Evolutionary conservation across 1,140 invertebrate species (phyloP).

Genomic region (Cherax destructor): DNA sequence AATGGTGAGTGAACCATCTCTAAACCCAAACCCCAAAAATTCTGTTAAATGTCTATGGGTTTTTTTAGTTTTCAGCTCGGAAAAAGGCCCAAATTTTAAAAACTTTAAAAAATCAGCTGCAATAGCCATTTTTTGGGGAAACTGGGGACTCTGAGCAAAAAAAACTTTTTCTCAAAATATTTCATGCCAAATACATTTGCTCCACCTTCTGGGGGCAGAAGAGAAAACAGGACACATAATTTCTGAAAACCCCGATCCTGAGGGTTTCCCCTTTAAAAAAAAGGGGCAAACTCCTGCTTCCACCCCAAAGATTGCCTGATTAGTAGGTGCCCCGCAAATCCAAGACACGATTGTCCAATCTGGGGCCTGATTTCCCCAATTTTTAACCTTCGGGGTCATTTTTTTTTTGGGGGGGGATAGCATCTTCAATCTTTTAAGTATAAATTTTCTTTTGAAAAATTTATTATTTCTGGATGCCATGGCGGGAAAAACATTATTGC

Average conservation of each 20-base stretch:
- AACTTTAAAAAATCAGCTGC: conserved; percentile 96
- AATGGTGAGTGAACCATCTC: conserved; percentile 99
- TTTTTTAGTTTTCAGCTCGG: conserved; percentile 99
- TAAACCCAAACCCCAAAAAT: conserved; percentile 98
- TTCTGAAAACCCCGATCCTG: conserved; percentile 90
- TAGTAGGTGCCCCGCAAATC: conserved; percentile 96
- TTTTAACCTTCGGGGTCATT: conserved; percentile 83
- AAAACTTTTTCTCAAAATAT: conserved; percentile 98
- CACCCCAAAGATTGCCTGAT: conserved; percentile 96
- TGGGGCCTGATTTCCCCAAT: conserved; percentile 93
- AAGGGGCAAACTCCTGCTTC: conserved; percentile 94
- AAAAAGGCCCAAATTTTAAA: conserved; percentile 92
- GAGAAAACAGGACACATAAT: conserved; percentile 99
- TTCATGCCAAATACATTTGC: conserved; percentile 99
- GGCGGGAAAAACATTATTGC: no score
- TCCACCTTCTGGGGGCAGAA: conserved; percentile 98
- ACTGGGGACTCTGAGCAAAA: conserved; percentile 97
- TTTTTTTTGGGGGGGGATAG: conserved; percentile 63
- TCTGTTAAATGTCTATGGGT: conserved; percentile 97
- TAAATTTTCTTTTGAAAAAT: not conserved
- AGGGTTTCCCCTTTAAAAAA: conserved; percentile 94
- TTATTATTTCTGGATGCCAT: no score
- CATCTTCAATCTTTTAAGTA: conserved; percentile 72
- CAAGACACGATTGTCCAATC: conserved; percentile 89
- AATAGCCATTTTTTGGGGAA: conserved; percentile 99